These are phyloP conservation scores for Numenius phaeopus DNA, from an alignment of 2,797 vertebrate genomes.

Conservation along the genomic window DNA sequence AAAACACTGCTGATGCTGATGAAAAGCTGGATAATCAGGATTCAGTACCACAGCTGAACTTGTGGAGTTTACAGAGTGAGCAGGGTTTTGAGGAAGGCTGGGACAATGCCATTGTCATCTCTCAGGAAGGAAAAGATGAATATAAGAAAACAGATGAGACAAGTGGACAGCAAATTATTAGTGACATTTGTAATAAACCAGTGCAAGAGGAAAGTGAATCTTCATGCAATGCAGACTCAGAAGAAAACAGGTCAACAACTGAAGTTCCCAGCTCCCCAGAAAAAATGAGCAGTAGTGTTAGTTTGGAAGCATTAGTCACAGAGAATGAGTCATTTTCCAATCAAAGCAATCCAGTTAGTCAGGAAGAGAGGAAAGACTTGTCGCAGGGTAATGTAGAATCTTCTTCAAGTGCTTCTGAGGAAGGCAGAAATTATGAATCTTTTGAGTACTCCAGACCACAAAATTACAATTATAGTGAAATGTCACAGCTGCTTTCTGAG, in stretches of 20 bases:
- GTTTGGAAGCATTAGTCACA: slow-evolving; percentile 2
- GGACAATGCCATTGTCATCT: neutral
- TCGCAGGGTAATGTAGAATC: slow-evolving; percentile 75
- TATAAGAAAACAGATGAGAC: neutral
- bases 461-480: neutral
- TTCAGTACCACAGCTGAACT: slow-evolving; percentile 56
- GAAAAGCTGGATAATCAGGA: slow-evolving; percentile 39
- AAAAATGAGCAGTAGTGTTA: slow-evolving; percentile 7
- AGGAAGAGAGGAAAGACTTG: slow-evolving; percentile 77
- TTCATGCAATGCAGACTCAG: neutral
- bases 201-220: slow-evolving; percentile 35
- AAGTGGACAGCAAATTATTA: slow-evolving; percentile 32
- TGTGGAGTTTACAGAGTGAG: slow-evolving; percentile 17
- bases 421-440: slow-evolving; percentile 64
- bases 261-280: slow-evolving; percentile 15
- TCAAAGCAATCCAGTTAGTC: slow-evolving; percentile 66
- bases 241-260: slow-evolving; percentile 15
- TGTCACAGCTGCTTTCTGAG: slow-evolving; percentile 16
- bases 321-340: slow-evolving; percentile 24
- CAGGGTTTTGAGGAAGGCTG: slow-evolving; percentile 25
- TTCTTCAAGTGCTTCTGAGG: slow-evolving; percentile 78
- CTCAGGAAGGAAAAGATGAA: neutral
- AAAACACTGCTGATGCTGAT: neutral
- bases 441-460: slow-evolving; percentile 63
- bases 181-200: slow-evolving; percentile 49